Base-by-base conservation (phyloP, 2,797 vertebrate genomes). In the Enteromius thamalakanensis region DNA sequence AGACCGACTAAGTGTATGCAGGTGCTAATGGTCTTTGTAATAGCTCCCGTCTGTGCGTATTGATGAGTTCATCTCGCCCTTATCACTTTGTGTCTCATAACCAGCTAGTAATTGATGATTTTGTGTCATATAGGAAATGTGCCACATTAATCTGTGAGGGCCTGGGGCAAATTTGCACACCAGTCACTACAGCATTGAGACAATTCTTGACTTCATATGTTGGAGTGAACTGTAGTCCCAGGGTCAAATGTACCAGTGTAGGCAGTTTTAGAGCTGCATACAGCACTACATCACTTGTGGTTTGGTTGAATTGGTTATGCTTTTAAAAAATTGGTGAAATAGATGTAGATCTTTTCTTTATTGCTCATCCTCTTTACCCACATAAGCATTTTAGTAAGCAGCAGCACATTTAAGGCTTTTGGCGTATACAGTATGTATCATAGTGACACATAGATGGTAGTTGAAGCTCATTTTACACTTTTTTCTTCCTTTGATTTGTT, bases 31-130 rank as follows among this genome's bases (percentile, higher is more conserved):
- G 83, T 62, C 79, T 82, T 58, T 47, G 53, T 87, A 85, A 87
- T 86, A 82, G 68, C 72, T 68, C 67, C 81, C 11, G 76, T 83
- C 84, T 87, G 75, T 53, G 40, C 49, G 70, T 84, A 86, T 87
- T 87, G 86, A 88, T 86, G 76, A 58, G 82, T 87, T 68, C 72
- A 79, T 89, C 81, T 85, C 71, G 40, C 47, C 78, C 84, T 76
- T 85, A 88, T 88, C 86, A 81, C 75, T 80, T 67, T 67, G 79
- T 69, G 55, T 86, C 86, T 85, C 81, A 82, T 88, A 89, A 89
- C 68, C 82, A 84, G 76, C 60, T 79, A 40, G 77, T 85, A 88
- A 89, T 89, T 60, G 87, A 87, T 84, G 81, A 87, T 79, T 77
- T 84, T 74, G 70, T 87, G 85, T 71, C 85, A 83, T 51, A 32